Evolutionary conservation across 2,888 invertebrate species (phyloP).

Genomic region (Harpalus rubripes): DNA sequence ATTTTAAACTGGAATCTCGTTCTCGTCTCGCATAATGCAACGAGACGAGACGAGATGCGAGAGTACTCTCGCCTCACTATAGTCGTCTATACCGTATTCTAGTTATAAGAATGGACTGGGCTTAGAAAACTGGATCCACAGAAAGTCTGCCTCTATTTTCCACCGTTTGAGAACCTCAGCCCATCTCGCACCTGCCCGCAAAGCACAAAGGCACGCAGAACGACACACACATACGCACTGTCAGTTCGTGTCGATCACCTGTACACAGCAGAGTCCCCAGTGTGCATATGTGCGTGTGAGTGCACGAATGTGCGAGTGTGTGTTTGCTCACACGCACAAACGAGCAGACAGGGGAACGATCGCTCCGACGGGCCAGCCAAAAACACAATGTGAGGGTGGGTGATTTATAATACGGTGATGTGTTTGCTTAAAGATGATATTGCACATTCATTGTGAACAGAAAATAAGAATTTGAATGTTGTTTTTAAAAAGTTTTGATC

Average conservation of each 20-base stretch:
- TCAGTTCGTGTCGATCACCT: not conserved
- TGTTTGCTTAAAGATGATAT: not conserved
- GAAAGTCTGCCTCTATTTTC: too few species aligned
- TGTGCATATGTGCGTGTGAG: too few species aligned
- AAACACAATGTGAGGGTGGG: not conserved
- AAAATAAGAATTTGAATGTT: not conserved
- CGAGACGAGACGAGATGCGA: too few species aligned
- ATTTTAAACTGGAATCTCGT: too few species aligned
- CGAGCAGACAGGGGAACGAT: not conserved
- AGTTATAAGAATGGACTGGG: too few species aligned
- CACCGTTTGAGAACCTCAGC: not conserved
- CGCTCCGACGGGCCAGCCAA: not conserved
- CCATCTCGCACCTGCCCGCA: not conserved
- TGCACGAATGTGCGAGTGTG: too few species aligned
- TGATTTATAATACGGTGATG: not conserved
- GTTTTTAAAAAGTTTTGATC: not conserved
- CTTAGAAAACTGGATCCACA: too few species aligned
- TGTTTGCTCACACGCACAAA: too few species aligned
- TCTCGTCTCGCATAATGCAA: too few species aligned
- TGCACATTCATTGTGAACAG: not conserved
- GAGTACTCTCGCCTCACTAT: too few species aligned
- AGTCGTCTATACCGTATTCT: too few species aligned
- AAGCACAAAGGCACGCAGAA: conserved; percentile 1
- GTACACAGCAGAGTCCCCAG: not conserved
- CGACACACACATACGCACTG: not conserved